These are phyloP conservation scores for Hydropsyche tenuis DNA, from an alignment of 1,140 invertebrate genomes.

Conservation along the genomic window DNA sequence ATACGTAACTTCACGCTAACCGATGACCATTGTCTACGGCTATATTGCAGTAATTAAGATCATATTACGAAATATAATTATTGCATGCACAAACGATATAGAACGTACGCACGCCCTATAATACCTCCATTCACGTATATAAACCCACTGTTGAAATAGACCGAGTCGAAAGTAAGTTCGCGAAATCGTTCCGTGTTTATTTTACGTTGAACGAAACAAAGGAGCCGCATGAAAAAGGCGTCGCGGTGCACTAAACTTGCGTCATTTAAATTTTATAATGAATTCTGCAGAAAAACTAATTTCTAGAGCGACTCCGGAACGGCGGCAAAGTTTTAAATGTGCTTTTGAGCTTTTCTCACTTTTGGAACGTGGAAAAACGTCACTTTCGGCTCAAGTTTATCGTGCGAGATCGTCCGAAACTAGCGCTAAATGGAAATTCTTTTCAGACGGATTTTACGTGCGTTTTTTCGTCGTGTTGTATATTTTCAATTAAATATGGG, in stretches of 20 bases:
- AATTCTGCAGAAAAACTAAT: conserved; percentile 24
- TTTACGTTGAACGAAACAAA: neutral
- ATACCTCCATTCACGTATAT: too few relatives aligned
- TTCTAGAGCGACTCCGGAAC: neutral
- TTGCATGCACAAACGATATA: neutral
- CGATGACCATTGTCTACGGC: neutral
- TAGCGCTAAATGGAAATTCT: too few relatives aligned
- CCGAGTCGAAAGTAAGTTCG: too few relatives aligned
- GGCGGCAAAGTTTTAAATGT: conserved; percentile 32
- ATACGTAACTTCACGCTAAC: neutral
- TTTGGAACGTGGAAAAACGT: neutral
- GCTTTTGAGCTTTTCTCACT: conserved; percentile 37
- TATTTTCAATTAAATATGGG: too few relatives aligned
- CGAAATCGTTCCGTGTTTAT: conserved; percentile 2
- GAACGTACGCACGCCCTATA: too few relatives aligned
- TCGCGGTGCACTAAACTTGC: conserved; percentile 2
- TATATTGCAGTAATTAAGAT: neutral
- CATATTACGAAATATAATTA: neutral
- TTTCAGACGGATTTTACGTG: too few relatives aligned
- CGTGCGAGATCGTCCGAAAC: too few relatives aligned
- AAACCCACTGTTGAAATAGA: too few relatives aligned
- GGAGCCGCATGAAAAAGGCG: too few relatives aligned
- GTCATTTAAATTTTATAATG: conserved; percentile 26
- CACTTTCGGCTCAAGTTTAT: neutral
- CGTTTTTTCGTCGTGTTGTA: too few relatives aligned